Evolutionary conservation across 2,113 vertebrate species (phyloP).

Genomic region (Phyllostomus hastatus): DNA sequence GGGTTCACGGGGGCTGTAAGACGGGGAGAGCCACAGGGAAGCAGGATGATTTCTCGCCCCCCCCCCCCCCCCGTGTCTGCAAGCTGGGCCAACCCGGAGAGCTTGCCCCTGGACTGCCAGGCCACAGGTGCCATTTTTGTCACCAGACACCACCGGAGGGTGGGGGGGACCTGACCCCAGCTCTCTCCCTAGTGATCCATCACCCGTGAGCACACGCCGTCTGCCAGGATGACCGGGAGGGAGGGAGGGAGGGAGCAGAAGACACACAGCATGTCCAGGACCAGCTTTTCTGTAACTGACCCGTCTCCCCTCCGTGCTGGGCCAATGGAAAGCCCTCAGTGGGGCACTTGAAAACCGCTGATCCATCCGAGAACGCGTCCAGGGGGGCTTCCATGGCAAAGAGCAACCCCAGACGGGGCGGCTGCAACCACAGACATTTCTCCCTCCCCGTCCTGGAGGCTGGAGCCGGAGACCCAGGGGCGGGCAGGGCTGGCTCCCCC

Average conservation of each 20-base stretch:
- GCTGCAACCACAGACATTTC: accelerated
- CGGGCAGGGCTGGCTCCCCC: not conserved
- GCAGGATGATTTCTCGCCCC: accelerated
- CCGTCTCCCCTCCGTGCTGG: accelerated
- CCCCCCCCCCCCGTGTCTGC: accelerated
- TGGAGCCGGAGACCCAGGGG: not conserved
- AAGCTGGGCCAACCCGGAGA: accelerated
- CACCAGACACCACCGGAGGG: too few relatives aligned
- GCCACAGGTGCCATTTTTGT: accelerated
- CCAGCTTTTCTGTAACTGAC: accelerated
- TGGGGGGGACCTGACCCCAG: accelerated
- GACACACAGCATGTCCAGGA: accelerated
- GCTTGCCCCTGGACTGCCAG: not conserved
- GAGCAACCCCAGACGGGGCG: accelerated
- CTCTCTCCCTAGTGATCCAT: not conserved
- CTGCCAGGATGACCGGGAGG: accelerated
- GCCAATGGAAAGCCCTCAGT: accelerated
- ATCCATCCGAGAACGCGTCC: accelerated
- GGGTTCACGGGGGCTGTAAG: accelerated
- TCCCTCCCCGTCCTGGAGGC: too few relatives aligned
- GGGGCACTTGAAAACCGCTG: accelerated
- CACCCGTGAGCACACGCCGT: accelerated
- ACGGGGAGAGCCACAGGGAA: accelerated
- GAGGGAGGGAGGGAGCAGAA: accelerated
- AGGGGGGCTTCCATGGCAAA: accelerated